A percentile compares a stretch with the other conserved stretches of the same genome.
Evolutionary conservation across 2,888 invertebrate species (phyloP).

Genomic region (Nephrotoma appendiculata): DNA sequence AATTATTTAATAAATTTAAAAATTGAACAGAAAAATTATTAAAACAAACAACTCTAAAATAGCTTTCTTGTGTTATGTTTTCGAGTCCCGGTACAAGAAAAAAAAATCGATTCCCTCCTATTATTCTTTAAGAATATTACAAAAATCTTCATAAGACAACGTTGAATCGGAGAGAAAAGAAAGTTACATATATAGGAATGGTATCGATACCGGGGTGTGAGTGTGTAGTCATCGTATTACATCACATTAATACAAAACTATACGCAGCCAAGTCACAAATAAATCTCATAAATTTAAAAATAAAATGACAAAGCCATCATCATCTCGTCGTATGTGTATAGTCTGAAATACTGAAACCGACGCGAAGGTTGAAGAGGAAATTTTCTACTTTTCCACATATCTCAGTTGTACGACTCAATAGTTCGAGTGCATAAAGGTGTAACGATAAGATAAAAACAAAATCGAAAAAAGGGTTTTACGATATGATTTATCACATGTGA

Average conservation of each 20-base stretch:
- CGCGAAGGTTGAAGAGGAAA: not conserved
- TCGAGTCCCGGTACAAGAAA: not conserved
- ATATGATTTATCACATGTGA: not conserved
- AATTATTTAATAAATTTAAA: not conserved
- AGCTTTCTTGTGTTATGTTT: not conserved
- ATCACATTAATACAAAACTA: not conserved
- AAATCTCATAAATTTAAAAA: not conserved
- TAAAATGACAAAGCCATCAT: not conserved
- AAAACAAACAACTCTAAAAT: not conserved
- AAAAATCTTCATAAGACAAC: not conserved
- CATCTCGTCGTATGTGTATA: not conserved
- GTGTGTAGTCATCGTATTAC: not conserved
- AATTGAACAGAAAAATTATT: not conserved
- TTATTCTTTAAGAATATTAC: not conserved
- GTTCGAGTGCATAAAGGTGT: not conserved
- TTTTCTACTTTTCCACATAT: not conserved
- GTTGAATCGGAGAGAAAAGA: not conserved
- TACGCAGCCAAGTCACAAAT: not conserved
- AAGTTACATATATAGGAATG: not conserved
- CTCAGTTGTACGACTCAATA: not conserved
- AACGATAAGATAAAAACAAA: not conserved
- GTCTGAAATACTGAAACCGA: not conserved
- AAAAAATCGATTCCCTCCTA: not conserved
- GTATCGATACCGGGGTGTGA: not conserved
- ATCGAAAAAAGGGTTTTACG: not conserved